These are phyloP conservation scores for Lottia gigantea DNA, from an alignment of 2,888 invertebrate genomes.

Conservation along the genomic window DNA sequence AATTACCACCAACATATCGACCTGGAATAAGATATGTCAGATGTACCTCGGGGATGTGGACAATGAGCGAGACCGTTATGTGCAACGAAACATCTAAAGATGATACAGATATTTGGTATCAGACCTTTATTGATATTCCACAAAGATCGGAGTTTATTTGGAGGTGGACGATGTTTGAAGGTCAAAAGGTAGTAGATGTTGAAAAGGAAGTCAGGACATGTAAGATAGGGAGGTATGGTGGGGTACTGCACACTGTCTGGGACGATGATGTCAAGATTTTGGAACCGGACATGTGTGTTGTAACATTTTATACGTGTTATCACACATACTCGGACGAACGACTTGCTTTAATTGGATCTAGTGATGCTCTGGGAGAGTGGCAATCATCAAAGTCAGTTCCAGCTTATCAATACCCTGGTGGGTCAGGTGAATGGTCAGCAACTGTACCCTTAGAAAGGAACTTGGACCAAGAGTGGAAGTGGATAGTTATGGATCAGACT, in stretches of 20 bases:
- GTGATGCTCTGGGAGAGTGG: not conserved
- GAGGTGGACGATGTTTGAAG: not conserved
- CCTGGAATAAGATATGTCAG: not conserved
- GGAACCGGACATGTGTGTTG: constrained; percentile 5
- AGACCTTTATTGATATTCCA: not conserved
- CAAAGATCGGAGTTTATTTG: not conserved
- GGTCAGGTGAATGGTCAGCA: not conserved
- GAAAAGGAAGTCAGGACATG: not conserved
- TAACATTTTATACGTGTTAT: not conserved
- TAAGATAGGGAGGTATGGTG: not conserved
- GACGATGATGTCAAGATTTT: not conserved
- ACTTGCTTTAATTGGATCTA: not conserved
- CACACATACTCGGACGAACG: not conserved
- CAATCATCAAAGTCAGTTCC: not conserved
- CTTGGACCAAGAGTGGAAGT: not conserved
- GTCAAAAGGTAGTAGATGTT: not conserved
- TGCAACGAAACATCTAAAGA: not conserved
- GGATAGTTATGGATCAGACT: not conserved
- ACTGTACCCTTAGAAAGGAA: not conserved
- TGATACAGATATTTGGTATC: not conserved
- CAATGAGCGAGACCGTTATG: not conserved
- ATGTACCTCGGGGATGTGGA: not conserved
- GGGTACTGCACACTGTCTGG: not conserved
- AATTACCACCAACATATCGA: not conserved
- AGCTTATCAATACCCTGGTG: not conserved